phyloP scores from a whole-genome alignment of 2,113 vertebrate species.

The Microcebus ravelobensis region DNA sequence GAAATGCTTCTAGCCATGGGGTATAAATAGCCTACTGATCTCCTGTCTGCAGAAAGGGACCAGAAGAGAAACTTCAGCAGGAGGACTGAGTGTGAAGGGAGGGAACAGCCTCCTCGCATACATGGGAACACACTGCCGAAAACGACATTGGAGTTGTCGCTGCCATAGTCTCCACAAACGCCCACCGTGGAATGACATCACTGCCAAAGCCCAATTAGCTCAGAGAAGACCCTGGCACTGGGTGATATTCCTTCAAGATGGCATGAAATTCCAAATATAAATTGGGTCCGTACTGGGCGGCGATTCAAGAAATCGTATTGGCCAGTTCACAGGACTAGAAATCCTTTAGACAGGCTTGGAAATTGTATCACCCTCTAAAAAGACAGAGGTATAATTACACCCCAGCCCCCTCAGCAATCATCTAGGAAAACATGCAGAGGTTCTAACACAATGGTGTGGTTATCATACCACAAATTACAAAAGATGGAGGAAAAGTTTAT shows the following conservation, averaged over 20 bases:
- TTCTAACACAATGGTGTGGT: conserved; percentile 25
- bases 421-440: conserved; percentile 43
- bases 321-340: conserved; percentile 78
- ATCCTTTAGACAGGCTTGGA: conserved; percentile 64
- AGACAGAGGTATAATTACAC: conserved; percentile 57
- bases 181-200: conserved; percentile 80
- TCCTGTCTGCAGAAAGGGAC: conserved; percentile 55
- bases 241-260: conserved; percentile 78
- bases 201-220: conserved; percentile 83
- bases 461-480: not conserved
- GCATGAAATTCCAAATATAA: conserved; percentile 81
- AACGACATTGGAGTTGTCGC: conserved; percentile 64
- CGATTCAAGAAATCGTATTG: conserved; percentile 76
- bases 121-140: conserved; percentile 71
- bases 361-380: conserved; percentile 41
- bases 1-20: conserved; percentile 41
- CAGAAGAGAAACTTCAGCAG: conserved; percentile 64
- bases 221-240: conserved; percentile 80
- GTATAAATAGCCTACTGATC: conserved; percentile 70
- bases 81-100: conserved; percentile 54
- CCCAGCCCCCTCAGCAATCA: not conserved
- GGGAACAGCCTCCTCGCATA: conserved; percentile 70
- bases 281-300: conserved; percentile 75
- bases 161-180: conserved; percentile 77
- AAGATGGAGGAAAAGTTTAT: conserved; percentile 52